Evolutionary conservation across 1,140 invertebrate genomes (phyloP), one percentile per base, ranked within the genome.

Genomic region (Lepidostoma basale): DNA sequence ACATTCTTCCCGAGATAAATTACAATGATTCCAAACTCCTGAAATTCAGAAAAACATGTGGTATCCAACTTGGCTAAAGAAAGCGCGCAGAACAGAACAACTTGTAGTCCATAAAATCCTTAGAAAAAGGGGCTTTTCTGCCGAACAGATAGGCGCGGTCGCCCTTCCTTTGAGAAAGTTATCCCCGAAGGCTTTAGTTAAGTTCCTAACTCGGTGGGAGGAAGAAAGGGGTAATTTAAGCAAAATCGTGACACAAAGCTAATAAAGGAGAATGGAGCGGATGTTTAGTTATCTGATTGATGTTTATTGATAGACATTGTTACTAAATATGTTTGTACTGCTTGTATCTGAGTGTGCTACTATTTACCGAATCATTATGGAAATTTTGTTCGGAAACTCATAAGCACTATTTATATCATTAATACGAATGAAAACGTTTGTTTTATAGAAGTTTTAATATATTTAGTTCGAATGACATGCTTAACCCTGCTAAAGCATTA

Each of bases 201-300:
- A 54, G 25, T 54, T 54, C 20, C 26, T 30, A 54, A 28, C 49
- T 30, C 14, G 20, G 20, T 16, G 2, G 22, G 18, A 23, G 45
- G 25, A 22, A 26, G 18, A 23, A 4, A 49, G 20, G 12, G 45
- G 45, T 28, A 54, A 30, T 54, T 28, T 54, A n/a, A 54, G 49
- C 30, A 54, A 54, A 47, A 54, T 54, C 26, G 49, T 54, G 49
- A 54, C 49, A 54, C 12, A 54, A 30, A 54, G 45, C 45, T 49
- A 49, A 49, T 49, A 49, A 49, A 23, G 45, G 45, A 8, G 1
- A 23, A 23, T 23, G 18, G 20, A 10, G 25, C 8, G 20, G 9
- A 49, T 49, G 22, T 49, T 49, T 36, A 23, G 25, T 9, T 12
- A 22, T 8, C 45, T 49, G 45, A 49, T 49, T 20, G 45, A 49